These are phyloP conservation scores for Cataglyphis hispanica DNA, from an alignment of 1,140 invertebrate genomes.

Conservation along the genomic window DNA sequence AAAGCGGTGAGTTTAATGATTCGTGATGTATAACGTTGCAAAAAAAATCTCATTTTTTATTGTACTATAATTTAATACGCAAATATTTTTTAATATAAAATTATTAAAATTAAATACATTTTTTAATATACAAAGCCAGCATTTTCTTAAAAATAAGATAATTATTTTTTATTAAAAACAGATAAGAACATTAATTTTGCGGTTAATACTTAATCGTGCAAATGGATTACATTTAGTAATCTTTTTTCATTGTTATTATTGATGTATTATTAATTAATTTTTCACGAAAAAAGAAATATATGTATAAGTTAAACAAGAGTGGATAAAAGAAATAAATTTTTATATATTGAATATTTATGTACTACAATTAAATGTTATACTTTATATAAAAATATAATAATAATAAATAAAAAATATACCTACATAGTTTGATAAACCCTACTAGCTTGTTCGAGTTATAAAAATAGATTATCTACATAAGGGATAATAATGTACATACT, in stretches of 20 bases:
- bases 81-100: too few relatives aligned
- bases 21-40: neutral
- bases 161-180: neutral
- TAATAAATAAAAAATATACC: slow-evolving; percentile 1
- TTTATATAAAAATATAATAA: slow-evolving; percentile 21
- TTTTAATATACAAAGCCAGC: too few relatives aligned
- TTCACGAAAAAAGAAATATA: neutral
- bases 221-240: neutral
- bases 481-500: slow-evolving; percentile 6
- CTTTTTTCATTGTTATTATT: neutral
- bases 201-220: neutral
- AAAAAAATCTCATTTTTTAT: neutral
- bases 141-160: neutral
- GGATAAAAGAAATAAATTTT: neutral
- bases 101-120: too few relatives aligned
- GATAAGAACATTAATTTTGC: neutral
- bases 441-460: slow-evolving; percentile 23
- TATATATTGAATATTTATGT: slow-evolving; percentile 10
- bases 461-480: slow-evolving; percentile 38
- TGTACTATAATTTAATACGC: neutral
- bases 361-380: slow-evolving; percentile 21
- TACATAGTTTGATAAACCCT: slow-evolving; percentile 1
- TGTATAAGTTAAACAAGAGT: neutral
- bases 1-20: neutral
- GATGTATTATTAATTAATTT: neutral